phyloP scores from a whole-genome alignment of 2,888 invertebrate species.

The Blera fallax region DNA sequence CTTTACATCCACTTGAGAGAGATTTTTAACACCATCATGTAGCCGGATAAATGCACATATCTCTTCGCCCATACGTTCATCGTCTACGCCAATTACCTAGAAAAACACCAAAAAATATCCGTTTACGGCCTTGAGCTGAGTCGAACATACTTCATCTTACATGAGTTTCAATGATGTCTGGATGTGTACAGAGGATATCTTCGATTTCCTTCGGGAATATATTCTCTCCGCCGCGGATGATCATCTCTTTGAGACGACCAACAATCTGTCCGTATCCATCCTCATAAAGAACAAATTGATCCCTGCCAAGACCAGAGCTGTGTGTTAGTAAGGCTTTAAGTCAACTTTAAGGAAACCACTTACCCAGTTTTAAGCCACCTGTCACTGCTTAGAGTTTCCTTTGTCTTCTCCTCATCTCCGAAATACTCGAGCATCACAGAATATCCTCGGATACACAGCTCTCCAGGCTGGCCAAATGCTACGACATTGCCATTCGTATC shows the following conservation, averaged over 20 bases:
- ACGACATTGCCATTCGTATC: constrained; percentile 85
- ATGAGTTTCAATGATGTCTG: constrained; percentile 86
- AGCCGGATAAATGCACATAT: constrained; percentile 86
- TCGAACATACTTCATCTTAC: no score
- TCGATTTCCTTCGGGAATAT: constrained; percentile 92
- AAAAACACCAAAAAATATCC: no score
- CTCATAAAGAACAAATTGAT: constrained; percentile 85
- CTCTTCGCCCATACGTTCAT: constrained; percentile 88
- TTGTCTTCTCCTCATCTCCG: constrained; percentile 87
- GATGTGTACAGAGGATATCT: constrained; percentile 87
- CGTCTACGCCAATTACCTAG: constrained; percentile 88
- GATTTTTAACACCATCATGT: constrained; percentile 79
- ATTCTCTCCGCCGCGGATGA: constrained; percentile 92
- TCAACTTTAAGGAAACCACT: constrained; percentile 21
- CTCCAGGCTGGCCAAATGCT: constrained; percentile 87
- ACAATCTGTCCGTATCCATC: constrained; percentile 87
- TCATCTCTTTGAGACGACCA: constrained; percentile 89
- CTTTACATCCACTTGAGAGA: constrained; percentile 84
- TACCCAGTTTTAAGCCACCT: constrained; percentile 91
- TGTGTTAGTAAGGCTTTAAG: not conserved
- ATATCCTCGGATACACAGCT: constrained; percentile 88
- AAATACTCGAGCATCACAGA: constrained; percentile 89
- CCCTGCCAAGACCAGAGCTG: constrained; percentile 73
- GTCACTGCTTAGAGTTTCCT: constrained; percentile 85
- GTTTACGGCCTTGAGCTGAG: no score